A percentile compares a stretch with the other conserved stretches of the same genome.
Evolutionary conservation across 2,888 invertebrate genomes (phyloP).

Genomic region (Tromatobia lineatoria): DNA sequence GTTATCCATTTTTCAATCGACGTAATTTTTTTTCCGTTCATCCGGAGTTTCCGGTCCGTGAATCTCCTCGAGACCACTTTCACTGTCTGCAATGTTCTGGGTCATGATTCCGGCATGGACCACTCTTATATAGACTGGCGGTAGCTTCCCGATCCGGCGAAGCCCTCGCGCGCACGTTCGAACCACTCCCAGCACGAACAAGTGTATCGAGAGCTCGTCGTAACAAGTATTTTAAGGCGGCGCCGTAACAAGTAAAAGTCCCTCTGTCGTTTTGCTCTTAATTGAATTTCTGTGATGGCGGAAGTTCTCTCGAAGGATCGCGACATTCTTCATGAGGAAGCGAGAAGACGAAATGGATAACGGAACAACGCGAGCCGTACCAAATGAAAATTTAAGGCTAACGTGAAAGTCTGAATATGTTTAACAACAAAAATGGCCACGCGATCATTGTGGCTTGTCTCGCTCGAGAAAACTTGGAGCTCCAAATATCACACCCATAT

Average conservation of each 20-base stretch:
- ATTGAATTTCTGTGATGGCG: conserved; percentile 60
- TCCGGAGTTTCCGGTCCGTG: conserved; percentile 31
- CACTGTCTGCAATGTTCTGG: conserved; percentile 82
- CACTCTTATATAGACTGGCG: conserved; percentile 80
- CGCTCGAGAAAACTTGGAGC: not conserved
- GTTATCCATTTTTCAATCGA: conserved; percentile 37
- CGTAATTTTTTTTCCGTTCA: conserved; percentile 17
- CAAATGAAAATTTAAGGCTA: conserved; percentile 14
- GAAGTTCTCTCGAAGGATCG: conserved; percentile 37
- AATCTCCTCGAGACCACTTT: conserved; percentile 79
- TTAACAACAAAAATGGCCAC: not conserved
- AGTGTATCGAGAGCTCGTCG: conserved; percentile 65
- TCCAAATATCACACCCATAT: not conserved
- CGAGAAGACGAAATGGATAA: not conserved
- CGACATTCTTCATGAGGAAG: not conserved
- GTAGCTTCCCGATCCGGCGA: conserved; percentile 69
- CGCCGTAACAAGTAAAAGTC: conserved; percentile 73
- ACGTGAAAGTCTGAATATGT: conserved; percentile 27
- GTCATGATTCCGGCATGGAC: conserved; percentile 81
- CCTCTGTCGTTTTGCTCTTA: conserved; percentile 62
- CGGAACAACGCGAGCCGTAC: not conserved
- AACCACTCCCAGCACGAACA: conserved; percentile 73
- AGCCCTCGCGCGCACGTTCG: conserved; percentile 2
- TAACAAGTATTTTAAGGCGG: not conserved
- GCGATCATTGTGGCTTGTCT: not conserved